Evolutionary conservation across 2,797 vertebrate species (phyloP).

Genomic region (Clarias laeviceps): DNA sequence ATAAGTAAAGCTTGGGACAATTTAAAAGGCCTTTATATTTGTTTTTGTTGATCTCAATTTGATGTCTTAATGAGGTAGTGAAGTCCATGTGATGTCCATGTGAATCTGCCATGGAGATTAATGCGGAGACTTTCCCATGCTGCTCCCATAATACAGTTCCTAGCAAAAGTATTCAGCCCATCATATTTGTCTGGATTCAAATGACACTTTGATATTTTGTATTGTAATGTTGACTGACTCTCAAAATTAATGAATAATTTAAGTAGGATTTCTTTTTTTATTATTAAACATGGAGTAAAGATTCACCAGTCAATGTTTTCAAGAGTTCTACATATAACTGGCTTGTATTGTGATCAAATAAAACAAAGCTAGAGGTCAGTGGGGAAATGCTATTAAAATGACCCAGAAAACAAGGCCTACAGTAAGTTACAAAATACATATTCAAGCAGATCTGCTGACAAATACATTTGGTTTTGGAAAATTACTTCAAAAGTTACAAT

Average conservation of each 20-base stretch:
- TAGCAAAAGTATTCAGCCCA: too few species aligned
- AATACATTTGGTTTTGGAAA: neutral
- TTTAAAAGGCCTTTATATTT: neutral
- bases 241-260: neutral
- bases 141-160: too few species aligned
- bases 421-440: neutral
- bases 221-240: neutral
- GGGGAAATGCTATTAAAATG: too few species aligned
- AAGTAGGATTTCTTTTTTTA: neutral
- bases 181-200: neutral
- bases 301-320: too few species aligned
- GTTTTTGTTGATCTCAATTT: neutral
- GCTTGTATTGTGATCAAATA: neutral
- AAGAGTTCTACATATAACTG: too few species aligned
- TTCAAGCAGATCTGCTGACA: neutral
- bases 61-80: neutral
- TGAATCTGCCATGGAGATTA: conserved; percentile 9
- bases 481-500: neutral
- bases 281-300: neutral
- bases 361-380: too few species aligned
- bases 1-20: neutral
- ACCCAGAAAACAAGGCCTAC: too few species aligned
- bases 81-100: too few species aligned
- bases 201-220: neutral
- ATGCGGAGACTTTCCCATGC: neutral